Conservation (phyloP, 2,113 vertebrate genomes). For the Zeus faber region DNA sequence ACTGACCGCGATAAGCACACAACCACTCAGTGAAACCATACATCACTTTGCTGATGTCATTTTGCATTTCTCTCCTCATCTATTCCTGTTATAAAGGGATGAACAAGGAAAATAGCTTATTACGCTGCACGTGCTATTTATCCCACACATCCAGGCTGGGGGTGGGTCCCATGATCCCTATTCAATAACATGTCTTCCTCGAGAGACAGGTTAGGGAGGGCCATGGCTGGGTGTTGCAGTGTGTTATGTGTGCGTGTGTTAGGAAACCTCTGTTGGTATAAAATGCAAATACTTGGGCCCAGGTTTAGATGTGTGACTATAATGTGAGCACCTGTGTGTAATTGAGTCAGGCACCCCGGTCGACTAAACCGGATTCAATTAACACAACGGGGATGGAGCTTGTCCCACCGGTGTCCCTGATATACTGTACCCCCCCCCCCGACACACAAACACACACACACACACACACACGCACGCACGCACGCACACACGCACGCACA, state of each 20-base stretch:
- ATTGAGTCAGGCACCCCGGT: conserved; percentile 31
- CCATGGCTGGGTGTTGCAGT: too few species aligned
- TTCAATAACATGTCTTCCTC: conserved; percentile 58
- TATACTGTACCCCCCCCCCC: conserved; percentile 11
- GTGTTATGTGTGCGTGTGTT: conserved; percentile 18
- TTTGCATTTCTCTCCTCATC: conserved; percentile 37
- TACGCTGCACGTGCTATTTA: conserved; percentile 35
- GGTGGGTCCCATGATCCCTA: conserved; percentile 56
- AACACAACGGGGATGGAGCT: conserved; percentile 48
- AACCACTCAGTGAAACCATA: conserved; percentile 15
- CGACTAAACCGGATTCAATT: conserved; percentile 65
- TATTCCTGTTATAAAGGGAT: conserved; percentile 35
- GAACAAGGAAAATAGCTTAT: conserved; percentile 40
- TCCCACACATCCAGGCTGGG: too few species aligned
- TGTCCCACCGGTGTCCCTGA: conserved; percentile 12
- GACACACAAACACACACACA: conserved; percentile 5
- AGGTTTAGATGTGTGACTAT: conserved; percentile 14
- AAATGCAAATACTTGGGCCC: not conserved
- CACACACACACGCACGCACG: conserved; percentile 3
- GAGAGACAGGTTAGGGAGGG: conserved; percentile 6
- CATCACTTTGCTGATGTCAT: conserved; percentile 31
- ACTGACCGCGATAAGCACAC: conserved; percentile 18
- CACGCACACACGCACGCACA: conserved; percentile 14
- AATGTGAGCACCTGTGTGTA: conserved; percentile 18
- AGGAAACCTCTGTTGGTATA: not conserved